These are phyloP conservation scores for Ceyx margarethae DNA, from an alignment of 2,113 vertebrate genomes.

Conservation along the genomic window DNA sequence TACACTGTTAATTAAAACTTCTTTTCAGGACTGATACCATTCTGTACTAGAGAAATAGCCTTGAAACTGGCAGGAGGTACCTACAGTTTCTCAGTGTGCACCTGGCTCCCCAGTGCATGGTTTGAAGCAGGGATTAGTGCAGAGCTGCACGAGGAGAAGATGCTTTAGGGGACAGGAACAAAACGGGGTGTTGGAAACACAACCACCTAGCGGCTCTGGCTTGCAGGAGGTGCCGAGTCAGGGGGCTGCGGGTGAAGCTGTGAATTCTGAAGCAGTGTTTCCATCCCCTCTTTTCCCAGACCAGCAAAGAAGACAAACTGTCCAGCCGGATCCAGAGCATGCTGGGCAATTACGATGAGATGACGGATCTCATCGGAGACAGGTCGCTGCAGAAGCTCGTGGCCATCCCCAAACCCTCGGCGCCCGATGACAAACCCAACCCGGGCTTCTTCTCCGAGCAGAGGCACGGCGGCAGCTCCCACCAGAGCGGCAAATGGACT, in stretches of 20 bases:
- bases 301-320: constrained; percentile 97
- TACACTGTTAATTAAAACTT: neutral
- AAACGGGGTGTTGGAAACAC: neutral
- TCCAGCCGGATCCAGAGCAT: constrained; percentile 99
- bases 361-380: constrained; percentile 94
- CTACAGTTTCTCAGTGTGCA: neutral
- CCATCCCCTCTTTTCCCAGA: constrained; percentile 69
- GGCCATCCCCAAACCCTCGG: constrained; percentile 83
- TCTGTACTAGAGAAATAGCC: neutral
- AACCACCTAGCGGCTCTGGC: too few species aligned
- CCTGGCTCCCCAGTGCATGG: neutral
- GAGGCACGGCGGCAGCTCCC: constrained; percentile 79
- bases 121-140: neutral
- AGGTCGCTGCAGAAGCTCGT: constrained; percentile 88
- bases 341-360: constrained; percentile 98
- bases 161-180: neutral
- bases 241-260: neutral
- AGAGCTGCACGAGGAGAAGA: neutral
- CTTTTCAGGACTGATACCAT: neutral
- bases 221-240: neutral
- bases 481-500: constrained; percentile 96
- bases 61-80: neutral
- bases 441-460: constrained; percentile 88
- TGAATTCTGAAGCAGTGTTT: neutral
- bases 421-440: constrained; percentile 88